phyloP scores from a whole-genome alignment of 2,113 vertebrate species.

The Heterochromis multidens region DNA sequence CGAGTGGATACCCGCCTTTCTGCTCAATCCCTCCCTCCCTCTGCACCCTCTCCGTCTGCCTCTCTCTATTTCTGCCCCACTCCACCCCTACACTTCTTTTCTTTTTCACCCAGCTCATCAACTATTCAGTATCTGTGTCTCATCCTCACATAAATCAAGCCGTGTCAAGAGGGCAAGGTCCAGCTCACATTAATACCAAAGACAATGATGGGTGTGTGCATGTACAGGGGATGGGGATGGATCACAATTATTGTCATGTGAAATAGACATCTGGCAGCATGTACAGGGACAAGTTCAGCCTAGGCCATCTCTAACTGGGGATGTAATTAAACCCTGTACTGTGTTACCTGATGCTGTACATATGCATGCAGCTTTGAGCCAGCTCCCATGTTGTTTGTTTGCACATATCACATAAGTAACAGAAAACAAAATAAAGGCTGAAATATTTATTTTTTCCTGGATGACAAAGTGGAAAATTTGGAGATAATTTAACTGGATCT shows the following conservation, averaged over 20 bases:
- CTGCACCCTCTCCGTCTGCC: slow-evolving; percentile 22
- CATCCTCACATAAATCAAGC: slow-evolving; percentile 71
- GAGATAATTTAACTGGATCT: neutral
- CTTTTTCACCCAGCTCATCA: slow-evolving; percentile 73
- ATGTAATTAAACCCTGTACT: slow-evolving; percentile 65
- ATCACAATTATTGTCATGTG: slow-evolving; percentile 52
- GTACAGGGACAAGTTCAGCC: slow-evolving; percentile 18
- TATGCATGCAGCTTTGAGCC: slow-evolving; percentile 2
- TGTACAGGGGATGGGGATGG: neutral
- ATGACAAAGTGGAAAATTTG: neutral
- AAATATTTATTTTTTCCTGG: neutral
- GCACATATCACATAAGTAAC: neutral
- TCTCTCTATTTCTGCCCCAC: slow-evolving; percentile 58
- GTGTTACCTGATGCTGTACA: slow-evolving; percentile 57
- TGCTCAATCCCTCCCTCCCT: slow-evolving; percentile 42
- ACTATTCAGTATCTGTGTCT: slow-evolving; percentile 78
- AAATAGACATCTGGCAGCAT: slow-evolving; percentile 50
- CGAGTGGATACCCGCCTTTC: slow-evolving; percentile 49
- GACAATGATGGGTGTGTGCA: slow-evolving; percentile 34
- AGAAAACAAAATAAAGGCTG: neutral
- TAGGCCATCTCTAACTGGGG: slow-evolving; percentile 5
- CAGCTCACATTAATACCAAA: slow-evolving; percentile 53
- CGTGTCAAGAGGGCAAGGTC: slow-evolving; percentile 59
- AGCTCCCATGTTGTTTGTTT: slow-evolving; percentile 13
- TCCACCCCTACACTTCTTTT: slow-evolving; percentile 47